phyloP scores from a whole-genome alignment of 2,113 vertebrate species.

The Rissa tridactyla region DNA sequence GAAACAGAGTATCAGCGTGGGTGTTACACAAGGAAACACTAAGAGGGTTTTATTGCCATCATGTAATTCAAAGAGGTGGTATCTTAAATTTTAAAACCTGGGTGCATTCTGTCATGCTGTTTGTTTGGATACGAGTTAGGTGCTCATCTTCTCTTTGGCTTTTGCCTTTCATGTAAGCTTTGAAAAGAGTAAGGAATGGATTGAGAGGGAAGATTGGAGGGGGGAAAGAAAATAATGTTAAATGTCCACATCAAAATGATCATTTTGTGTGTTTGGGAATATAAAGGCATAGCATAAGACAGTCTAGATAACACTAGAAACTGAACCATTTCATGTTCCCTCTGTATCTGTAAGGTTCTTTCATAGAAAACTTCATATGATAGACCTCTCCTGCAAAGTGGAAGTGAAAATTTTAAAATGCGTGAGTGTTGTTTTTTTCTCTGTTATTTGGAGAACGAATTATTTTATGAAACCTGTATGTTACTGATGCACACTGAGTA shows the following conservation, averaged over 20 bases:
- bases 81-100: background rate
- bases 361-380: fast-evolving
- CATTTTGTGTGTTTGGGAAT: background rate
- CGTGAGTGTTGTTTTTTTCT: background rate
- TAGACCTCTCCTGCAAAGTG: background rate
- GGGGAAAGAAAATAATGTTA: background rate
- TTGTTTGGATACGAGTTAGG: background rate
- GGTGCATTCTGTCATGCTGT: background rate
- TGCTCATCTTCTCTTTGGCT: background rate
- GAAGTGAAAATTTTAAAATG: background rate
- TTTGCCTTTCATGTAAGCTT: background rate
- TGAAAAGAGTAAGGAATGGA: background rate
- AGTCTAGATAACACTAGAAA: background rate
- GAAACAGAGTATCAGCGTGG: background rate
- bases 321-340: background rate
- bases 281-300: background rate
- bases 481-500: background rate
- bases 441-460: background rate
- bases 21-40: background rate
- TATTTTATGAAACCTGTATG: background rate
- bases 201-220: background rate
- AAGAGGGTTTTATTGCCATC: background rate
- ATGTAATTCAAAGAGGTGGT: background rate
- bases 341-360: background rate
- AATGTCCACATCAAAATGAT: background rate